phyloP scores from a whole-genome alignment of 2,888 invertebrate species.

The Cabera pusaria region DNA sequence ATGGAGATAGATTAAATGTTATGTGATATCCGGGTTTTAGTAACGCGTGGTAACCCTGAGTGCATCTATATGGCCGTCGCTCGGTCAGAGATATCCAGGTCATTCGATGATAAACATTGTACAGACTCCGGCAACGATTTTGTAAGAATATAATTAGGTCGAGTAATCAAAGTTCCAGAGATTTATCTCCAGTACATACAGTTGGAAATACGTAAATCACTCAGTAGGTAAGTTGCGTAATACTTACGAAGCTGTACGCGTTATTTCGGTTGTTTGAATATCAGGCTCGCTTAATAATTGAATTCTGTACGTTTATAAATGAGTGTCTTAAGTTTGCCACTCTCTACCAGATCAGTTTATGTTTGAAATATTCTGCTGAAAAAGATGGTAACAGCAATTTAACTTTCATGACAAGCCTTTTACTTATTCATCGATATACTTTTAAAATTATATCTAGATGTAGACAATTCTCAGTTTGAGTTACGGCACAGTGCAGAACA shows the following conservation, averaged over 20 bases:
- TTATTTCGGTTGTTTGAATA: constrained; percentile 10
- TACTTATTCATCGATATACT: no score
- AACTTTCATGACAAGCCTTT: no score
- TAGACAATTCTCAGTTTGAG: no score
- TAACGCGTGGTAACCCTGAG: constrained; percentile 8
- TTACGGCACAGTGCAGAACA: no score
- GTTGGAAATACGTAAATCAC: constrained; percentile 27
- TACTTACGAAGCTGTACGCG: constrained; percentile 17
- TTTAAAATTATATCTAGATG: no score
- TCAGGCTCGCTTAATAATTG: no score
- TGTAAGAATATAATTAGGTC: constrained; percentile 33
- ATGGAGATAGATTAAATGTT: neutral
- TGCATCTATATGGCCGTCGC: constrained; percentile 32
- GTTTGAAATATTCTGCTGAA: no score
- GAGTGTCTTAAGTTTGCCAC: neutral
- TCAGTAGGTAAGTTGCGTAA: constrained; percentile 17
- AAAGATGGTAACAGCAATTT: no score
- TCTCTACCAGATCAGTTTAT: constrained; percentile 6
- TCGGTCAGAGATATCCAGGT: constrained; percentile 46
- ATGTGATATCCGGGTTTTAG: neutral
- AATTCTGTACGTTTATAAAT: neutral
- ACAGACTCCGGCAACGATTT: constrained; percentile 39
- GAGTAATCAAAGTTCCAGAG: constrained; percentile 32
- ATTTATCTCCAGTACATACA: constrained; percentile 23
- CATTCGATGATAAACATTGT: constrained; percentile 46